Percentiles rank a stretch among this genome's conserved stretches.
These are phyloP conservation scores for Graphium colonna DNA, from an alignment of 2,888 invertebrate genomes.

Conservation along the genomic window DNA sequence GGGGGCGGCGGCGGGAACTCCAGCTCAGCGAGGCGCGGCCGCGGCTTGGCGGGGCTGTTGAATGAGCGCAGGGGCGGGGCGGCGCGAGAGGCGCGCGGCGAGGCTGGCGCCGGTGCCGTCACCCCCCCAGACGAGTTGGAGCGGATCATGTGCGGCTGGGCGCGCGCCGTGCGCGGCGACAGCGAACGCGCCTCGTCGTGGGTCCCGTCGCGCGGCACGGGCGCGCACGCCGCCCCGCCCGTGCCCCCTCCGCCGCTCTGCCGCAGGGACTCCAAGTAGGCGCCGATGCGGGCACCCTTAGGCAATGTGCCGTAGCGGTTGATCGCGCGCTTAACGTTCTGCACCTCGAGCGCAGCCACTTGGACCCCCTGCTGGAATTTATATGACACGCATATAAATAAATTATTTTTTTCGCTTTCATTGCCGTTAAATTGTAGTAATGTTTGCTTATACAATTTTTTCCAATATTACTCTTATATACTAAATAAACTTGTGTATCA, in stretches of 20 bases:
- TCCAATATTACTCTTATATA: no score
- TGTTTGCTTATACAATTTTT: no score
- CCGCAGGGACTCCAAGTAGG: conserved; percentile 95
- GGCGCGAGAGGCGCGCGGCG: conserved; percentile 59
- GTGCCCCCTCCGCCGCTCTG: conserved; percentile 83
- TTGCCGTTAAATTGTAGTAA: no score
- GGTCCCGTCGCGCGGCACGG: conserved; percentile 43
- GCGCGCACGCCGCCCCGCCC: conserved; percentile 65
- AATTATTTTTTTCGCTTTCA: no score
- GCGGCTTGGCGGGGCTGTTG: conserved; percentile 85
- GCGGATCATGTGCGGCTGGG: conserved; percentile 91
- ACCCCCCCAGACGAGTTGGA: conserved; percentile 94
- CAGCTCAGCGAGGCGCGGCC: conserved; percentile 88
- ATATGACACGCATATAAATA: background rate
- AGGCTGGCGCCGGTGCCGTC: conserved; percentile 78
- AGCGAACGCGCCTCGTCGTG: conserved; percentile 75
- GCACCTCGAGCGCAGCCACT: conserved; percentile 95
- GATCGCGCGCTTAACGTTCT: conserved; percentile 96
- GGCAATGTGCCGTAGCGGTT: conserved; percentile 98
- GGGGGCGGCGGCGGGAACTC: conserved; percentile 94
- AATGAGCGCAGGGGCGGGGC: conserved; percentile 75
- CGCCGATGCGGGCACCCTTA: conserved; percentile 97
- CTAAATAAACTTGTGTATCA: no score
- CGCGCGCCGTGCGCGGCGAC: conserved; percentile 84
- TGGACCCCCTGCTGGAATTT: conserved; percentile 82